Percentiles rank a stretch among this genome's conserved stretches.
Conservation (phyloP, 2,888 invertebrate species). For the Agrochola lota region DNA sequence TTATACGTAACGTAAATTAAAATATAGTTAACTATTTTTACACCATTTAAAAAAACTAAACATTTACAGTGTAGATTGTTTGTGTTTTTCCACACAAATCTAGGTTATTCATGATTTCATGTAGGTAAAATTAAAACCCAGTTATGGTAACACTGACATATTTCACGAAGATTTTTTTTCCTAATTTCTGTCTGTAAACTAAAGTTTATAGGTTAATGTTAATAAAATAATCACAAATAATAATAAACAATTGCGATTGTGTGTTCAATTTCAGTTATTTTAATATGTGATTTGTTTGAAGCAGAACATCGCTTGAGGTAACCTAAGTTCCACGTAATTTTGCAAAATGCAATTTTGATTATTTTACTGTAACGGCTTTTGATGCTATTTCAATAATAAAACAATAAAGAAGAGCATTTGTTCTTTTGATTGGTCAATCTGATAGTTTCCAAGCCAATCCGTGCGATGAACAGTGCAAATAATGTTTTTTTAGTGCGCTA, state of each 20-base stretch:
- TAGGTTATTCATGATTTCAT: background rate
- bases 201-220: slow-evolving; percentile 36
- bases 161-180: slow-evolving; percentile 15
- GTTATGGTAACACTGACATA: slow-evolving; percentile 34
- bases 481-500: background rate
- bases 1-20: too few species aligned
- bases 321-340: slow-evolving; percentile 48
- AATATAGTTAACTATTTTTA: too few species aligned
- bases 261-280: slow-evolving; percentile 4
- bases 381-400: background rate
- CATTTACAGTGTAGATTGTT: too few species aligned
- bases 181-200: slow-evolving; percentile 27
- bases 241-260: slow-evolving; percentile 9
- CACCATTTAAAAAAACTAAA: background rate
- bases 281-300: slow-evolving; percentile 41
- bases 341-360: background rate
- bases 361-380: slow-evolving; percentile 35
- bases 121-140: background rate
- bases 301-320: slow-evolving; percentile 28
- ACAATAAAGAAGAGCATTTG: background rate
- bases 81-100: background rate
- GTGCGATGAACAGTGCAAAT: background rate
- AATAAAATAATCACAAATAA: slow-evolving; percentile 4
- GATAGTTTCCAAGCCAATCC: background rate
- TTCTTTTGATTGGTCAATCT: background rate